Conservation (phyloP, 92 coral and sea anemone genomes). For the Zoanthus solanderi region DNA sequence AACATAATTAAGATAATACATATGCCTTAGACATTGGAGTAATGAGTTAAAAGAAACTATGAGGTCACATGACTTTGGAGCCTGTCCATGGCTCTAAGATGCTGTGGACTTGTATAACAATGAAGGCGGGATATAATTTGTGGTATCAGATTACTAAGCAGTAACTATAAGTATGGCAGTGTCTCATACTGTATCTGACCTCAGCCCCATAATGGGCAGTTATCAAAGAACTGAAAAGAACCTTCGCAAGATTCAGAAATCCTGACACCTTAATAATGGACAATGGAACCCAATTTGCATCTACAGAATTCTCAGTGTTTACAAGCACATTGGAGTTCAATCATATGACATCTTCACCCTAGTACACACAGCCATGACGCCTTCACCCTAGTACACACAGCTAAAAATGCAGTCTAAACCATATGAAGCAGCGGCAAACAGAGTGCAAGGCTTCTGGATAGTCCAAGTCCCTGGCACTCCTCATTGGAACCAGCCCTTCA, state of each 20-base stretch:
- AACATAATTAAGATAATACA: conserved; percentile 51
- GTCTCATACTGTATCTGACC: conserved; percentile 2
- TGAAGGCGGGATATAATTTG: conserved; percentile 32
- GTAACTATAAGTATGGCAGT: conserved; percentile 29
- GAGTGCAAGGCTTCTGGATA: conserved; percentile 43
- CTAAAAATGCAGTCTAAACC: conserved; percentile 52
- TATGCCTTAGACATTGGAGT: conserved; percentile 16
- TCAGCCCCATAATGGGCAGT: conserved; percentile 19
- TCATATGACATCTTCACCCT: conserved; percentile 46
- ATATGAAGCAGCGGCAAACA: background rate
- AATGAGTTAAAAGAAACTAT: conserved; percentile 39
- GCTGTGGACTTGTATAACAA: conserved; percentile 51
- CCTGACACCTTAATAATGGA: conserved; percentile 53
- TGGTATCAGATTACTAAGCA: conserved; percentile 41
- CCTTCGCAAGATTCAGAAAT: conserved; percentile 6
- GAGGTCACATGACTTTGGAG: conserved; percentile 37
- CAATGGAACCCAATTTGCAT: conserved; percentile 25
- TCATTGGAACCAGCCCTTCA: conserved; percentile 46
- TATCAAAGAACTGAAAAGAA: background rate
- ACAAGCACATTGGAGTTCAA: conserved; percentile 20
- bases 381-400: conserved; percentile 39
- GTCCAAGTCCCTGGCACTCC: conserved; percentile 45
- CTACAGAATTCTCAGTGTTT: conserved; percentile 22
- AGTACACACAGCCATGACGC: conserved; percentile 26
- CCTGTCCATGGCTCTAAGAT: conserved; percentile 46